phyloP scores from a whole-genome alignment of 2,113 vertebrate genomes.

The Ia io region DNA sequence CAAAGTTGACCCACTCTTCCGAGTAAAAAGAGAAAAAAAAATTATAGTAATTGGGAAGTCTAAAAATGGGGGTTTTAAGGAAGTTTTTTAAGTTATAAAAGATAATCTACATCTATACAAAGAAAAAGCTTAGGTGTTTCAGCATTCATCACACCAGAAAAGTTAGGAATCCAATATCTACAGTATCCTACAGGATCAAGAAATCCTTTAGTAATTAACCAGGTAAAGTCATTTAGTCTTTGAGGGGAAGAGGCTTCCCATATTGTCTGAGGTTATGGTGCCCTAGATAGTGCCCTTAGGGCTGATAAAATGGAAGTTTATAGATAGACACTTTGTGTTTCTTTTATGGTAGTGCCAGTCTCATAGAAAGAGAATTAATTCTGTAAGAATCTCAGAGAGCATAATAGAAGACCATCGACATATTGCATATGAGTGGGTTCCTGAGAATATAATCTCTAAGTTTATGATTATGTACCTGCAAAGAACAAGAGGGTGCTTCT shows the following conservation, averaged over 20 bases:
- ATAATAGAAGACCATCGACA: background rate
- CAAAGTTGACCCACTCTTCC: background rate
- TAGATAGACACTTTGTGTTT: constrained; percentile 20
- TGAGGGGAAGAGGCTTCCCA: background rate
- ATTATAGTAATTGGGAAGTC: background rate
- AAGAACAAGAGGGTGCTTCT: background rate
- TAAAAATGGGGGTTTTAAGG: background rate
- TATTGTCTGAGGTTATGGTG: background rate
- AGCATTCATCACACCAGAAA: background rate
- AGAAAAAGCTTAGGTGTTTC: background rate
- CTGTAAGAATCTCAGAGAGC: background rate
- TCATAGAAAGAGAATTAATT: constrained; percentile 32
- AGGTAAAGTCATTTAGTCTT: background rate
- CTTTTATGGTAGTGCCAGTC: background rate
- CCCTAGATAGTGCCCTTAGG: background rate
- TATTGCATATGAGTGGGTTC: background rate
- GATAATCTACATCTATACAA: background rate
- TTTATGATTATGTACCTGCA: constrained; percentile 33
- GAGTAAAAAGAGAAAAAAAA: background rate
- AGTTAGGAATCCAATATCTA: background rate
- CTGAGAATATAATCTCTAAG: background rate
- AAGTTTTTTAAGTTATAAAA: background rate
- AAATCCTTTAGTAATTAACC: constrained; percentile 18
- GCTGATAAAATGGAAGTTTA: background rate
- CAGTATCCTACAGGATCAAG: background rate